Base-by-base conservation (phyloP, 2,888 invertebrate genomes). In the Phymatocera aterrima region DNA sequence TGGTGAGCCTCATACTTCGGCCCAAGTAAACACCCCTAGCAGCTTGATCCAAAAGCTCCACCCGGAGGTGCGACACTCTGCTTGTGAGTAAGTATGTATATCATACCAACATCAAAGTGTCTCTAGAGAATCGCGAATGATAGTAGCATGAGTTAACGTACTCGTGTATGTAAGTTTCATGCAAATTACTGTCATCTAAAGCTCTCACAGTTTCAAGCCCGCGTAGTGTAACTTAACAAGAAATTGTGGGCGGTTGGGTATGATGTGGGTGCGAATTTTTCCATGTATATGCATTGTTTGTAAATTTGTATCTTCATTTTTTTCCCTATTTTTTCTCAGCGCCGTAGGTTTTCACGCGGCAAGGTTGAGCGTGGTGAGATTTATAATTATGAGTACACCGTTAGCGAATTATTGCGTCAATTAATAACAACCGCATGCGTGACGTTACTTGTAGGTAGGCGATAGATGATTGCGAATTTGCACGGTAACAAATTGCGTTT, bases 281-380 rank as follows among this genome's bases (percentile, higher is more conserved):
- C 15, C 40, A 57, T 28, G 4, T n/a, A n/a, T 46, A n/a, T 43
- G 34, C 57, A 75, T 75, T 75, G 75, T 75, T 57, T 28, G 40
- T 5, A 24, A 43, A 15, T 43, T 68, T 68, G 21, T 6, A 34
- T 34, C 6, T 18, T 34, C 12, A 3, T 4, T 21, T 34, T 37
- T 37, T 3, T 43, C 43, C 28, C 31, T 18, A 28, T 15, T 48
- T 46, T 46, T 15, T 43, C 12, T 37, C 1, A 24, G 57, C 51
- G 15, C 57, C 24, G 74, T 2, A 6, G 54, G 51, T 57, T 70
- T 70, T 74, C 74, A 54, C 37, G 57, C 74, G 21, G 24, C 74
- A 74, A 74, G 74, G 74, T 74, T 21, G 74, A 54, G 75, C 75
- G 57, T 75, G 75, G 75, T 60, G 57, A 43, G 72, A 72, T 72